A percentile compares a stretch with the other conserved stretches of the same genome.
phyloP scores from a whole-genome alignment of 2,797 vertebrate species.

The Notamacropus eugenii region DNA sequence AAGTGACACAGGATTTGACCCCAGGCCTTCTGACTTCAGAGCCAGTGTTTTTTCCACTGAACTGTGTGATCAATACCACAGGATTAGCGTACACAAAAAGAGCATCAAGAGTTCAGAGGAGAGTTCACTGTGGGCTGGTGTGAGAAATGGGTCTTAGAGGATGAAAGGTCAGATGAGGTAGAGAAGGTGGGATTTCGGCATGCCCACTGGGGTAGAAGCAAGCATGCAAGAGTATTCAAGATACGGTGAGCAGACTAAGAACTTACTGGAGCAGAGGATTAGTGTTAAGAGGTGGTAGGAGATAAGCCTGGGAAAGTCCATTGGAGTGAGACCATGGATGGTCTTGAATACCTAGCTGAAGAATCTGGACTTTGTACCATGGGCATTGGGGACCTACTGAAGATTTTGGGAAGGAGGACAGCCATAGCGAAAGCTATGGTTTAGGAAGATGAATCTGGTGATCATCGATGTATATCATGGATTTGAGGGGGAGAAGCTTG shows the following conservation, averaged over 20 bases:
- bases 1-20: background rate
- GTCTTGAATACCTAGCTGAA: background rate
- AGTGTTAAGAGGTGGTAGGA: background rate
- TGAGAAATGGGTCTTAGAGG: background rate
- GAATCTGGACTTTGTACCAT: background rate
- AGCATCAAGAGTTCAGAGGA: background rate
- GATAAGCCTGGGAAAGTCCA: constrained; percentile 16
- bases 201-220: background rate
- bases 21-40: background rate
- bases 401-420: background rate
- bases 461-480: background rate
- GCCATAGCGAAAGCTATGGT: background rate
- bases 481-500: background rate
- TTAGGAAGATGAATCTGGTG: constrained; percentile 20
- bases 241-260: background rate
- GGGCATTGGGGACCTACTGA: background rate
- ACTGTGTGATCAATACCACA: background rate
- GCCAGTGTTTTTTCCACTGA: background rate
- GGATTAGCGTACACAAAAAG: background rate
- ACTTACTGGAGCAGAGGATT: background rate
- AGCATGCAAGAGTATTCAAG: background rate
- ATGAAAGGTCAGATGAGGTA: background rate
- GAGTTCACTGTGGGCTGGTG: background rate
- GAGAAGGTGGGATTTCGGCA: background rate
- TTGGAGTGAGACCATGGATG: background rate